phyloP scores from a whole-genome alignment of 2,797 vertebrate species.

The Salmo trutta region DNA sequence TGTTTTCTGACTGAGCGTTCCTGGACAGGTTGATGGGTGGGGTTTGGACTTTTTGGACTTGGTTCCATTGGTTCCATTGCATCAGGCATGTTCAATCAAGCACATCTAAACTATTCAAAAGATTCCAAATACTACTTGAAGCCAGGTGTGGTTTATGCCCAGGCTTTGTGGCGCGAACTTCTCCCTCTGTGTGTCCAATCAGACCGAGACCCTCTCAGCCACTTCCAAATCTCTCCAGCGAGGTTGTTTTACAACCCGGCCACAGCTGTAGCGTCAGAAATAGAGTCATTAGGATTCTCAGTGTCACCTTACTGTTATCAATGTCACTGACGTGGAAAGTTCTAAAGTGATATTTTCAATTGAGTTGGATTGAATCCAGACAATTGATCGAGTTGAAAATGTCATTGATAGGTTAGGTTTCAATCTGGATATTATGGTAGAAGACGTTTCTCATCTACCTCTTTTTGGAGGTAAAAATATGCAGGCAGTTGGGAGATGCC shows the following conservation, averaged over 20 bases:
- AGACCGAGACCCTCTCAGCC: slow-evolving; percentile 25
- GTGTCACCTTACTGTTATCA: slow-evolving; percentile 48
- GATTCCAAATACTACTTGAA: background rate
- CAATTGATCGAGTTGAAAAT: background rate
- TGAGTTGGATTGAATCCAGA: background rate
- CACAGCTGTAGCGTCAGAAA: slow-evolving; percentile 69
- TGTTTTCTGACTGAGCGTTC: too few relatives aligned
- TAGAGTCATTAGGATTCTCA: slow-evolving; percentile 64
- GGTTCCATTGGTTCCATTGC: too few relatives aligned
- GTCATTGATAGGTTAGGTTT: background rate
- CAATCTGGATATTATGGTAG: background rate
- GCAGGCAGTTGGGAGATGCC: background rate
- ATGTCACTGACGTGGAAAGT: slow-evolving; percentile 13
- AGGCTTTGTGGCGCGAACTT: slow-evolving; percentile 19
- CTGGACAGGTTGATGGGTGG: too few relatives aligned
- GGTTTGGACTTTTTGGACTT: too few relatives aligned
- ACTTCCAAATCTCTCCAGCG: slow-evolving; percentile 63
- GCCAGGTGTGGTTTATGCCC: background rate
- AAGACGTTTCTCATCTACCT: background rate
- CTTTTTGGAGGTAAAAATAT: background rate
- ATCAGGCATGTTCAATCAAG: too few relatives aligned
- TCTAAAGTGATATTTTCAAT: background rate
- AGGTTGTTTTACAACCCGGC: slow-evolving; percentile 5
- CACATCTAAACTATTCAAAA: too few relatives aligned
- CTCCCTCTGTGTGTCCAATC: slow-evolving; percentile 28